Conservation (phyloP, 2,888 invertebrate genomes). For the Dermolepida albohirtum region DNA sequence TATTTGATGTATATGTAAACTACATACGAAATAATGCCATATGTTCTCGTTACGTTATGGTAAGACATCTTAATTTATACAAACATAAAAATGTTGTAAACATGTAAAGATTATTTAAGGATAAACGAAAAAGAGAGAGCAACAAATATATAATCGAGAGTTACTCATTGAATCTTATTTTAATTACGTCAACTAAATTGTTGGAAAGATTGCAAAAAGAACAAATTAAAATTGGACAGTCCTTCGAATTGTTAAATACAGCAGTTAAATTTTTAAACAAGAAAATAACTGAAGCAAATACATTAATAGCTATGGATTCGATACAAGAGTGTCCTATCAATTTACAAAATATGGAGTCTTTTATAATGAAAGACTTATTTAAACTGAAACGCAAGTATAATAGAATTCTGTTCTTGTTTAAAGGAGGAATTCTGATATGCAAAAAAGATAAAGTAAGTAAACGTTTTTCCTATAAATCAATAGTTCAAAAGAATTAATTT, state of each 20-base stretch:
- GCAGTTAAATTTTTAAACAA: slow-evolving; percentile 56
- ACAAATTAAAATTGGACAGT: not conserved
- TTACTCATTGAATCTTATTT: slow-evolving; percentile 58
- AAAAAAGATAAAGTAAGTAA: slow-evolving; percentile 46
- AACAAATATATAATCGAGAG: slow-evolving; percentile 53
- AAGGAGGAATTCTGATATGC: slow-evolving; percentile 58
- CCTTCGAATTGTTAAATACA: slow-evolving; percentile 42
- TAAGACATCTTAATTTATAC: no score
- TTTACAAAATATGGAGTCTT: slow-evolving; percentile 53
- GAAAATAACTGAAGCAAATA: slow-evolving; percentile 59
- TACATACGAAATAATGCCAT: no score
- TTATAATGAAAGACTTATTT: slow-evolving; percentile 58
- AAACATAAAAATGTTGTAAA: not conserved
- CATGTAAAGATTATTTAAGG: slow-evolving; percentile 51
- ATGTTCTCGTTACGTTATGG: no score
- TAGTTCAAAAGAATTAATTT: not conserved
- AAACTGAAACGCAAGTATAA: slow-evolving; percentile 53
- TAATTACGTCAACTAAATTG: slow-evolving; percentile 58
- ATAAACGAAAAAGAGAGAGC: slow-evolving; percentile 63
- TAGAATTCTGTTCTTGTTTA: slow-evolving; percentile 60
- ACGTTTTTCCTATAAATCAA: not conserved
- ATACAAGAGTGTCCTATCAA: slow-evolving; percentile 62
- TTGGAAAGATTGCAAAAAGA: slow-evolving; percentile 50
- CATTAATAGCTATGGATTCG: slow-evolving; percentile 60
- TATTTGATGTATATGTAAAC: not conserved